Percentiles rank a stretch among this genome's conserved stretches.
These are phyloP conservation scores for Rattus norvegicus DNA, from an alignment of 2,113 vertebrate genomes.

Conservation along the genomic window DNA sequence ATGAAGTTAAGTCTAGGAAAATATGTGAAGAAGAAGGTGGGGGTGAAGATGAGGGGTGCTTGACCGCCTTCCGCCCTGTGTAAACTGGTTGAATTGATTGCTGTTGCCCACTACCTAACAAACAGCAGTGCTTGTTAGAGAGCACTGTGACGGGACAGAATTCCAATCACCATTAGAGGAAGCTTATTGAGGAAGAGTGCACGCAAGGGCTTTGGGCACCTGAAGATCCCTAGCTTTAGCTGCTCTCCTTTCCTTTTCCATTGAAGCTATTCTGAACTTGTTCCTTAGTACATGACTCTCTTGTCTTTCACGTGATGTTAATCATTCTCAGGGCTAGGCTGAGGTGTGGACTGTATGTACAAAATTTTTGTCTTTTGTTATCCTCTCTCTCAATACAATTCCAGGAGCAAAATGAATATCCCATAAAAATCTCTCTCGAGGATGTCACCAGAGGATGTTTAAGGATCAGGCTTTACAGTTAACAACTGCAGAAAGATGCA, in stretches of 20 bases:
- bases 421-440: not conserved
- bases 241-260: no score
- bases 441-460: not conserved
- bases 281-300: not conserved
- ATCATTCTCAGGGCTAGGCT: not conserved
- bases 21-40: not conserved
- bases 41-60: not conserved
- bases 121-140: not conserved
- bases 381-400: not conserved
- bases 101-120: not conserved
- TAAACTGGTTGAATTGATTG: not conserved
- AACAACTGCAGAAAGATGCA: not conserved
- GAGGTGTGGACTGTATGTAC: rapidly evolving
- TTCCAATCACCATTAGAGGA: not conserved
- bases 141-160: not conserved
- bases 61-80: not conserved
- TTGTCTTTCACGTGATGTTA: not conserved
- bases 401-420: not conserved
- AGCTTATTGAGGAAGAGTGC: not conserved
- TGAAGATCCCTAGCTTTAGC: not conserved
- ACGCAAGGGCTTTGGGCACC: not conserved
- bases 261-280: not conserved
- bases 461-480: not conserved
- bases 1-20: not conserved
- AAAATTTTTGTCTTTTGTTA: not conserved